Evolutionary conservation across 1,140 invertebrate species (phyloP), one percentile per base, ranked within the genome.

Genomic region (Bombus superbus): DNA sequence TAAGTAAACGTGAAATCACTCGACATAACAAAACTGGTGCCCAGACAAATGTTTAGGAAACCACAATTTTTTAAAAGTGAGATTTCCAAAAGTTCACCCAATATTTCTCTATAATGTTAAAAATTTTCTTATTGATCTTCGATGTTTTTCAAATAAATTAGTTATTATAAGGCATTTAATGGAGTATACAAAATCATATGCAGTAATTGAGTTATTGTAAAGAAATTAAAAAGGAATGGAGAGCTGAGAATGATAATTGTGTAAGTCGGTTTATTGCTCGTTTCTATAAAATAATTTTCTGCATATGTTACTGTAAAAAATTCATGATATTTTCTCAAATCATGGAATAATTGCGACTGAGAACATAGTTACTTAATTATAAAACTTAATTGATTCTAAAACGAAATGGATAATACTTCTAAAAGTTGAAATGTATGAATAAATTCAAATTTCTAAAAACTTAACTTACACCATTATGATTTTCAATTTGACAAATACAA

Each of bases 1-100:
- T 91, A 92, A 0, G 85, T 78, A n/a, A 95, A 95, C 13, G 91
- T 94, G 47, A 82, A 94, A 81, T 95, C 95, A 71, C 94, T 93
- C 5, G 92, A 91, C 15, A 91, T 91, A 9, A 94, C 92, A 22
- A 95, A 93, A 83, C 92, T 94, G 22, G 94, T 90, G 3, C 94
- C 95, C 0, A 94, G 59, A 47, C 93, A 94, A 57, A 93, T 91
- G 42, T 93, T 94, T 32, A 95, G 66, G 71, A 95, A 95, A 11
- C 88, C 69, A 0, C 86, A 88, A 68, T 93, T 90, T 68, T 93
- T 94, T 18, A 95, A 74, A 68, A 95, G 59, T 3, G 92, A 92
- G 15, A 93, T 80, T 38, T 95, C 94, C 74, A 95, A 89, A n/a
- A 95, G 86, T 38, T 32, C 35, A 22, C 9, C 35, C 35, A 35